Evolutionary conservation across 2,797 vertebrate species (phyloP).

Genomic region (Psittacula derbiana): DNA sequence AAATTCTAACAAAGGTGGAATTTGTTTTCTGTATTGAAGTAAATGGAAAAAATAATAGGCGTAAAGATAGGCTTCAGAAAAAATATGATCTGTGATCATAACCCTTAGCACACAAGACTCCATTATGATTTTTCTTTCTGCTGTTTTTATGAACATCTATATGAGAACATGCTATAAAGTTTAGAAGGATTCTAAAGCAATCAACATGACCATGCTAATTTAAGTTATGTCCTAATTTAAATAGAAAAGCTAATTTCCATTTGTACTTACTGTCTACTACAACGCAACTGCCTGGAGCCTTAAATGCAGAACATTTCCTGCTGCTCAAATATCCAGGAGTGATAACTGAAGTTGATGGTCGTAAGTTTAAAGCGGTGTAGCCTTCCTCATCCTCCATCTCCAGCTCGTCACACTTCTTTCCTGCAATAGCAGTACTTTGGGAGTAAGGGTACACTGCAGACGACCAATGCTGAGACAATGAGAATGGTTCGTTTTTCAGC

Average conservation of each 20-base stretch:
- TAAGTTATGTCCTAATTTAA: neutral
- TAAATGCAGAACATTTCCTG: neutral
- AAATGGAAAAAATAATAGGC: neutral
- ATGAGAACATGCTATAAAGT: neutral
- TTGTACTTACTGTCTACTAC: constrained; percentile 2
- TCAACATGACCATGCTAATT: neutral
- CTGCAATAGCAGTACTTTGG: neutral
- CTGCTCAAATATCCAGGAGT: neutral
- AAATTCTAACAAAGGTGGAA: neutral
- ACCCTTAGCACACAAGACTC: neutral
- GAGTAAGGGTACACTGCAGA: neutral
- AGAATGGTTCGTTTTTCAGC: neutral
- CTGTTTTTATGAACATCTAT: neutral
- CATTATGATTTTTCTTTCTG: neutral
- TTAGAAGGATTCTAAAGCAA: neutral
- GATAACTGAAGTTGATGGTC: neutral
- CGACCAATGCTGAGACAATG: neutral
- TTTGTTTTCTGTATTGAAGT: neutral
- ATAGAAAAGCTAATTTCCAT: neutral
- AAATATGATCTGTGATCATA: neutral
- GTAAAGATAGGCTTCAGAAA: neutral
- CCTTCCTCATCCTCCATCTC: constrained; percentile 74
- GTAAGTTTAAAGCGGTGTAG: constrained; percentile 62
- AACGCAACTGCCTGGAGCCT: neutral
- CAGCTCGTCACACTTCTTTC: neutral